Base-by-base conservation (phyloP, 2,888 invertebrate genomes). In the Celastrina argiolus region DNA sequence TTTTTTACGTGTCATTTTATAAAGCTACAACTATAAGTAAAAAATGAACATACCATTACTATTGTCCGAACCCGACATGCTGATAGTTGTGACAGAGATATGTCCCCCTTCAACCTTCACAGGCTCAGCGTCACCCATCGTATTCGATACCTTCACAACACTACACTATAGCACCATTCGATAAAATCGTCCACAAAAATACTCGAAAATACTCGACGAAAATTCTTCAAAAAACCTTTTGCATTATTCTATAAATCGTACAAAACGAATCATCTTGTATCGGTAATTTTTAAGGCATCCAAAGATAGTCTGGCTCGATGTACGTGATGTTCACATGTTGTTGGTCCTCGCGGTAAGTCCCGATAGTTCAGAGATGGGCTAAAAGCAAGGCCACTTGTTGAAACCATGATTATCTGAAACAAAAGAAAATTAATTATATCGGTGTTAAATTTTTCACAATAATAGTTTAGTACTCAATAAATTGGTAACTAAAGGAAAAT, bases 31-130 rank as follows among this genome's bases (percentile, higher is more conserved):
- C 45, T 63, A 64, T 56, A 6, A 39, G 63, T n/a, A 56, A 56
- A 64, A 41, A 63, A 63, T 41, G 36, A 56, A 68, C 82, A 83
- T 83, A 89, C 93, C 93, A 81, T 92, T 93, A 78, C 91, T 92
- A 56, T 92, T 92, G 75, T 93, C 92, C 68, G 91, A 84, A 67
- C 93, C 92, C 58, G 92, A 91, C 83, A 94, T 94, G 81, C 96
- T 96, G 87, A 96, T 96, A 74, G 95, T 95, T 74, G 96, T 96
- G 78, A 96, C 96, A 69, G 96, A 96, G 68, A 96, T 94, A 91
- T 96, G 80, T 77, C 88, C 86, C 73, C 91, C 85, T 82, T 90
- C 92, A 75, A 88, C 85, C 79, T 88, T 88, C 72, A 91, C 87
- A 71, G 91, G 78, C 71, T 91, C 91, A 64, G 87, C 85, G 72